Base-by-base conservation (phyloP, 1,140 invertebrate species). In the Plutomurus gul region DNA sequence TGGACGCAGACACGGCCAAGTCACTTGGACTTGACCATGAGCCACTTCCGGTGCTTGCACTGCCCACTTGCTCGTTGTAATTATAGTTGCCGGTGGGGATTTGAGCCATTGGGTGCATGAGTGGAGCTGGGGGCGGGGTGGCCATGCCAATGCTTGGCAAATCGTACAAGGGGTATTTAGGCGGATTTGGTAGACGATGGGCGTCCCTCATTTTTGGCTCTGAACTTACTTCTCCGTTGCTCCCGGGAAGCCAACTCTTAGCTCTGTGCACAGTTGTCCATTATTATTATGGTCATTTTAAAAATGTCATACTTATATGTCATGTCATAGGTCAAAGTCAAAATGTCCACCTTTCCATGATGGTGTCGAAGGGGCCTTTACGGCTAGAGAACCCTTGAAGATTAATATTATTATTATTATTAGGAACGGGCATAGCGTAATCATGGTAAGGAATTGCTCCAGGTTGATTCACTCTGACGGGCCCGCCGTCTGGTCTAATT, bases 91-190 rank as follows among this genome's bases (percentile, higher is more conserved):
- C 51, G 0, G 76, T 76, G 0, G 76, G 77, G 20, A 79, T 70
- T 36, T 74, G 39, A 3, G 70, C 49, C 81, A 84, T 84, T 3
- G 81, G 81, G 36, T 79, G 78, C 82, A 83, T 83, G 8, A 83
- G 47, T 16, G 82, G 82, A 1, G 82, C 65, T 33, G 82, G 82
- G 16, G 82, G 82, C 30, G 82, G 82, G 11, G 83, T 84, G 7
- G 81, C 83, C 83, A 81, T 79, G 11, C 81, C 77, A 27, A 79
- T 37, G 16, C 8, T 36, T 0, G 79, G 74, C 73, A 84, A 73
- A 30, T 84, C 83, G 37, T 84, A 84, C 0, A 84, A 46, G 13
- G 83, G 83, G 39, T 84, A 84, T 25, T 82, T 80, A 16, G 83
- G 83, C 22, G 83, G 83, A 40, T 82, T 81, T 4, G 83, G 83